Evolutionary conservation across 2,888 invertebrate species (phyloP).

Genomic region (Fissipunctia ypsillon): DNA sequence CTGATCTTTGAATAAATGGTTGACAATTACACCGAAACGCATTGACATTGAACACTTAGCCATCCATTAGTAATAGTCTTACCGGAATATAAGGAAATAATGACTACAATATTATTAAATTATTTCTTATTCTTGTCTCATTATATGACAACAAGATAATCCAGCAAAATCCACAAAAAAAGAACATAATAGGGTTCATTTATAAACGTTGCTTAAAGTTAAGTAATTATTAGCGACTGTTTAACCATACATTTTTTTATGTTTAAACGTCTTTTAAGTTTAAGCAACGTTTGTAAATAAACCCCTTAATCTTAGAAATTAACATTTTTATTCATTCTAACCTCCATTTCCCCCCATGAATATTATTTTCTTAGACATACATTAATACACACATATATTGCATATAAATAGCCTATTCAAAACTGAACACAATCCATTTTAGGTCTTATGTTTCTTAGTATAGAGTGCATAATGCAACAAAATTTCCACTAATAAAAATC

Average conservation of each 20-base stretch:
- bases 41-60: conserved; percentile 32
- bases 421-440: conserved; percentile 59
- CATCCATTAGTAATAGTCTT: conserved; percentile 28
- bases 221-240: no score
- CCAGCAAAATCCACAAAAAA: conserved; percentile 21
- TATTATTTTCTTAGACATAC: conserved; percentile 74
- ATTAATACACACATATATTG: conserved; percentile 83
- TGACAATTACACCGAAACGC: conserved; percentile 30
- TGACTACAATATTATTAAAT: not conserved
- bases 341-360: conserved; percentile 39
- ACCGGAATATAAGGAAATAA: conserved; percentile 19
- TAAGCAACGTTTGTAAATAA: no score
- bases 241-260: no score
- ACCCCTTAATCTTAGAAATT: conserved; percentile 19
- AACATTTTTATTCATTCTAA: conserved; percentile 32
- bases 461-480: conserved; percentile 33
- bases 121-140: conserved; percentile 29
- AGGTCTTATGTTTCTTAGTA: conserved; percentile 47
- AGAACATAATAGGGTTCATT: no score
- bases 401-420: conserved; percentile 82
- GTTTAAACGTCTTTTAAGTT: no score
- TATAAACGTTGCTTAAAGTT: no score
- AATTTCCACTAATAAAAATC: conserved; percentile 11
- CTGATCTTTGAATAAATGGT: not conserved
- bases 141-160: conserved; percentile 46